Evolutionary conservation across 92 coral and sea anemone genomes (phyloP).

Genomic region (Porites lobata): DNA sequence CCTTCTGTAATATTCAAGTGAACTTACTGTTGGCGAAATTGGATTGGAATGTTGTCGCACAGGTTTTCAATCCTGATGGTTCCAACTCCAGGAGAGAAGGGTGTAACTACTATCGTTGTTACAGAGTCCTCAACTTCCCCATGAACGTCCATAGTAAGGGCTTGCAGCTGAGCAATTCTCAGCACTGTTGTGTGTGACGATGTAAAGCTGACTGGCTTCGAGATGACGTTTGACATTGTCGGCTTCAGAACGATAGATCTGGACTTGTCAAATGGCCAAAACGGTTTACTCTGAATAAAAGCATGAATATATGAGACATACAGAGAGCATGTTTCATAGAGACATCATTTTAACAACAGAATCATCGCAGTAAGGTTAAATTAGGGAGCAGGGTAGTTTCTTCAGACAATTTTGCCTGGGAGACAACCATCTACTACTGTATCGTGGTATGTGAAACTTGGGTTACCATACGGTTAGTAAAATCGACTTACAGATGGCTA

Average conservation of each 20-base stretch:
- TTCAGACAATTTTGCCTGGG: too few relatives aligned
- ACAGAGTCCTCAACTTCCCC: conserved; percentile 91
- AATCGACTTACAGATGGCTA: too few relatives aligned
- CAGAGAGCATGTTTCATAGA: not conserved
- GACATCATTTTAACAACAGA: not conserved
- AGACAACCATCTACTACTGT: too few relatives aligned
- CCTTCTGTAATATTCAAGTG: not conserved
- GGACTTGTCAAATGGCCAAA: conserved; percentile 88
- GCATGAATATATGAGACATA: not conserved
- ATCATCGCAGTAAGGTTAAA: too few relatives aligned
- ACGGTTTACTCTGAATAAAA: conserved; percentile 80
- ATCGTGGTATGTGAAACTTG: too few relatives aligned
- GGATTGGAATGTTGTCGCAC: conserved; percentile 81
- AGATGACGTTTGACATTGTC: conserved; percentile 72
- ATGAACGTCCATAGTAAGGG: conserved; percentile 85
- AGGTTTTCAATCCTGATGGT: conserved; percentile 93
- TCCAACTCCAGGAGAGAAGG: conserved; percentile 83
- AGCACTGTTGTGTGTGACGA: conserved; percentile 84
- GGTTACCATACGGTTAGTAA: too few relatives aligned
- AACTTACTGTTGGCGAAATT: conserved; percentile 87
- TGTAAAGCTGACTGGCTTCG: conserved; percentile 81
- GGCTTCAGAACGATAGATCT: conserved; percentile 78
- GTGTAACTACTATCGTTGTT: conserved; percentile 89
- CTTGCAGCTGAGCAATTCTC: conserved; percentile 82
- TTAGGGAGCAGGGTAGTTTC: too few relatives aligned